Conservation (phyloP, 2,888 invertebrate genomes). For the Mimumesa dahlbomi region DNA sequence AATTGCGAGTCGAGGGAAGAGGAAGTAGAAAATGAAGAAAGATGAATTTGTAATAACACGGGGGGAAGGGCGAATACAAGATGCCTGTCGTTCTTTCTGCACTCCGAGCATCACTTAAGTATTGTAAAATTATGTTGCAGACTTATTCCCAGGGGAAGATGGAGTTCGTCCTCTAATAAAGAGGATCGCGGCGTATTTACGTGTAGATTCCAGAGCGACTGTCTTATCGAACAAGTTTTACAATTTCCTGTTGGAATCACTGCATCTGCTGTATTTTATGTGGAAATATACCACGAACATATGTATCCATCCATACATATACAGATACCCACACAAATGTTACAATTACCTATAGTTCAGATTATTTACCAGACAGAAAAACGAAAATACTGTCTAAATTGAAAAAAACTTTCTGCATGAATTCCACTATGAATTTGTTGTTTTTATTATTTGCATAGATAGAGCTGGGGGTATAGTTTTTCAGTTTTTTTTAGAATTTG, state of each 20-base stretch:
- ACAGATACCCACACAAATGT: no score
- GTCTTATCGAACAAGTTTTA: conserved; percentile 26
- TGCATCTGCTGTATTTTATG: not conserved
- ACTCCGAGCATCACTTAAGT: conserved; percentile 52
- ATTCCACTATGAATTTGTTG: no score
- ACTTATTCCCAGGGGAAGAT: conserved; percentile 30
- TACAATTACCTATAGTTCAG: no score
- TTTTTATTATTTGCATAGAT: no score
- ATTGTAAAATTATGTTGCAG: conserved; percentile 63
- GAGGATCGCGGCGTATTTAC: conserved; percentile 52
- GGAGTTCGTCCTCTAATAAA: conserved; percentile 27
- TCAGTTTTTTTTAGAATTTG: no score
- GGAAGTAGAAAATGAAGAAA: conserved; percentile 8
- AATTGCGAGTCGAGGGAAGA: not conserved
- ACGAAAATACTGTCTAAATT: no score
- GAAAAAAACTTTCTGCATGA: no score
- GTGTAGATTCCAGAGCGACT: conserved; percentile 47
- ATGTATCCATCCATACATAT: no score
- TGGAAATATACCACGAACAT: not conserved
- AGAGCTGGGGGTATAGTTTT: no score
- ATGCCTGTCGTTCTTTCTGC: conserved; percentile 42
- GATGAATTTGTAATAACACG: conserved; percentile 47
- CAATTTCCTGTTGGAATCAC: conserved; percentile 20
- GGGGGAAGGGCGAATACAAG: conserved; percentile 43
- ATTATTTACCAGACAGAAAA: no score